Base-by-base conservation (phyloP, 2,888 invertebrate species). In the Syritta pipiens region DNA sequence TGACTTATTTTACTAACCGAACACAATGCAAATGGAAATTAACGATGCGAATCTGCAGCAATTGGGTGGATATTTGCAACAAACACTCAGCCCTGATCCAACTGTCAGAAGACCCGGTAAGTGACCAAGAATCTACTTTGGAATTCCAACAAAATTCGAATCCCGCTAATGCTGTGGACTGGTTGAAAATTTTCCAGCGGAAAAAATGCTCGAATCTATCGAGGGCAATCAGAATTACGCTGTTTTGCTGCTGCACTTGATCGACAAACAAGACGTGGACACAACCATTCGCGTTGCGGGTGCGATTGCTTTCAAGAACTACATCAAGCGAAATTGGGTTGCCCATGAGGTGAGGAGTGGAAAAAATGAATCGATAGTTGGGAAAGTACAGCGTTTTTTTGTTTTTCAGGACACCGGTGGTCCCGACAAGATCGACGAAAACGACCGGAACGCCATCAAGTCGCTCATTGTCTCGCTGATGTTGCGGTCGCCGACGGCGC, bases 271-370 rank as follows among this genome's bases (percentile, higher is more conserved):
- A 42, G 93, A 93, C 81, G 90, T 95, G 40, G 95, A 96, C 81
- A 90, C 94, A 85, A 95, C 94, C 1, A 94, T 97, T 67, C 90
- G 97, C 81, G 92, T 97, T 32, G 95, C 97, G 4, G 96, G 97
- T 17, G 95, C 98, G 6, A 94, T 99, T 74, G 95, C 96, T 0
- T 97, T 99, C 86, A 99, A 99, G 88, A 99, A 99, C 88, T 98
- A 94, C 86, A 93, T 98, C 17, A 98, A 98, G 88, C 91, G 97
- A 59, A 97, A 99, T 89, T 99, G 99, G 99, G 92, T 92, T 85
- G 91, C 87, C 6, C 87, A 88, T 82, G 86, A 94, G 85, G 96
- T 95, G 89, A 90, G 93, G 91, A 82, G 24, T 6, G 1, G 1
- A 10, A 17, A 14, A 0, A 4, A 20, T 2, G 5, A 30, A 10